Conservation (phyloP, 64 coral and sea anemone species). For the Acropora yongei region DNA sequence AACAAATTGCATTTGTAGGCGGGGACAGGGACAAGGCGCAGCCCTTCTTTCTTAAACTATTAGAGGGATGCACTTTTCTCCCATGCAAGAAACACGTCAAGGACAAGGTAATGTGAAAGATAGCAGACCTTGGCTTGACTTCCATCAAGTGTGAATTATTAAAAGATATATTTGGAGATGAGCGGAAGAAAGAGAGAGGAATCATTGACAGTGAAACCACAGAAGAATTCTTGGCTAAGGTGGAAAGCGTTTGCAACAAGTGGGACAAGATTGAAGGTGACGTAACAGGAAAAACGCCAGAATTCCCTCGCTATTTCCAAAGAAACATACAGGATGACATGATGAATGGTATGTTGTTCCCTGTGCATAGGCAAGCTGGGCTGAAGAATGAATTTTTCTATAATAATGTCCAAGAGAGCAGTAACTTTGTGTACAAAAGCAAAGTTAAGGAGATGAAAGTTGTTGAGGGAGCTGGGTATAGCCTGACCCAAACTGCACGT, state of each 20-base stretch:
- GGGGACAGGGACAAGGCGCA: slow-evolving; percentile 53
- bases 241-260: slow-evolving; percentile 1
- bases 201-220: slow-evolving; percentile 25
- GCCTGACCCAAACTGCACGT: slow-evolving; percentile 33
- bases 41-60: slow-evolving; percentile 32
- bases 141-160: slow-evolving; percentile 15
- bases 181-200: slow-evolving; percentile 24
- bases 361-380: slow-evolving; percentile 5
- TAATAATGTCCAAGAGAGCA: slow-evolving; percentile 71
- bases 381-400: slow-evolving; percentile 60
- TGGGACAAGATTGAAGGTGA: slow-evolving; percentile 33
- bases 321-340: slow-evolving; percentile 64
- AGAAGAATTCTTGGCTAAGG: slow-evolving; percentile 15
- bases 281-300: neutral
- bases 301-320: slow-evolving; percentile 58
- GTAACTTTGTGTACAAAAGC: slow-evolving; percentile 56
- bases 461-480: slow-evolving; percentile 39
- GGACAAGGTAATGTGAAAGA: slow-evolving; percentile 38
- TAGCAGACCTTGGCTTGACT: slow-evolving; percentile 23
- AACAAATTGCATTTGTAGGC: slow-evolving; percentile 44
- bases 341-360: neutral
- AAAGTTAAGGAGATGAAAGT: slow-evolving; percentile 61
- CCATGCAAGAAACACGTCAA: slow-evolving; percentile 28
- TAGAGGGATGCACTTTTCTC: slow-evolving; percentile 28
- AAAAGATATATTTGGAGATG: slow-evolving; percentile 46